Evolutionary conservation across 2,113 vertebrate genomes (phyloP).

Genomic region (Ciconia stormi): DNA sequence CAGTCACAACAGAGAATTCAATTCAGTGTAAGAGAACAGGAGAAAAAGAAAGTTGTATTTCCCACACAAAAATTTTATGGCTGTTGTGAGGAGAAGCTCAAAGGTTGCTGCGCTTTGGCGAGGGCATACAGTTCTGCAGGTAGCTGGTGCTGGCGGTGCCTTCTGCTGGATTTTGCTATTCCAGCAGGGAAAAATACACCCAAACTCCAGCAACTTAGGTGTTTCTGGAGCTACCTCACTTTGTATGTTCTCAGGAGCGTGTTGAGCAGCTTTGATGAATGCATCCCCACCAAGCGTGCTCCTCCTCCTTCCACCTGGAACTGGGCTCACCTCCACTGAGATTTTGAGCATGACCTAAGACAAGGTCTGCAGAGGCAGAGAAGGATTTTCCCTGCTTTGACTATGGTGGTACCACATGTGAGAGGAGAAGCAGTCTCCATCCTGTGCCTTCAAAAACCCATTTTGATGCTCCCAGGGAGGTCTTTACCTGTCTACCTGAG

Average conservation of each 20-base stretch:
- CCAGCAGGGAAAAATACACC: not conserved
- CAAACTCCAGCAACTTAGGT: not conserved
- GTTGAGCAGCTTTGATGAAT: not conserved
- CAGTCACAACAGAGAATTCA: constrained; percentile 54
- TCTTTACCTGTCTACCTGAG: not conserved
- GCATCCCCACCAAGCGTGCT: not conserved
- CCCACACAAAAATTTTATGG: not conserved
- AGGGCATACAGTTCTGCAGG: not conserved
- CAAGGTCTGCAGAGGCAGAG: not conserved
- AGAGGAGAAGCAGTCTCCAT: not conserved
- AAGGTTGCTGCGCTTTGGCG: not conserved
- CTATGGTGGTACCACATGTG: not conserved
- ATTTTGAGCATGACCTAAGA: not conserved
- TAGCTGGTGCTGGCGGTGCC: not conserved
- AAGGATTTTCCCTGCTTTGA: not conserved
- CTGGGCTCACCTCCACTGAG: not conserved
- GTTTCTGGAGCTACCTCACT: not conserved
- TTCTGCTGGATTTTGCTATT: not conserved
- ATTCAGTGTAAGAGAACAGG: not conserved
- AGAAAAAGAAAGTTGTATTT: not conserved
- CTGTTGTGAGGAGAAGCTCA: not conserved
- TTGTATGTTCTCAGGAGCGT: not conserved
- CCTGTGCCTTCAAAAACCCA: not conserved
- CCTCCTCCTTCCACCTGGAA: not conserved
- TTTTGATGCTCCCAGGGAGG: not conserved